Conservation (phyloP, 2,113 vertebrate species). For the Centrocercus urophasianus region DNA sequence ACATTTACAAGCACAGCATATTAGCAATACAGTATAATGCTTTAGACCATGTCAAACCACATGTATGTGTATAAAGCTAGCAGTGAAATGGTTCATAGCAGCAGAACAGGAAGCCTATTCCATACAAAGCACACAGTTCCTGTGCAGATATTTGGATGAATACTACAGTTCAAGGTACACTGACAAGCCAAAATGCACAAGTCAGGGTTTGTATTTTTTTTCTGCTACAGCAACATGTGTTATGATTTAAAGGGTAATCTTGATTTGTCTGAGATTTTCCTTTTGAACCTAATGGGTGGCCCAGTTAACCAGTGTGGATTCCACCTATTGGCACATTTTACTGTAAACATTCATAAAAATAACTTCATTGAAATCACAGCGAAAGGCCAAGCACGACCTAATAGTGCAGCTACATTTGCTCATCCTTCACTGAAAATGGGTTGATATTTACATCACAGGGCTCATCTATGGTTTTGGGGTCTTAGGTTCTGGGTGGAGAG, state of each 20-base stretch:
- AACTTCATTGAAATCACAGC: neutral
- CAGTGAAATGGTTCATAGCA: slow-evolving; percentile 61
- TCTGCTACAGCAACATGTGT: neutral
- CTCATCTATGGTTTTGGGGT: rapidly evolving
- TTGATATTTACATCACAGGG: neutral
- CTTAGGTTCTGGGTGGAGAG: neutral
- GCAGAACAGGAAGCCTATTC: slow-evolving; percentile 46
- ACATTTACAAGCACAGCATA: slow-evolving; percentile 73
- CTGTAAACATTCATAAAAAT: neutral
- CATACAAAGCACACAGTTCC: neutral
- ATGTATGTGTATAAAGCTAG: slow-evolving; percentile 68
- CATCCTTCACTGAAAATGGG: neutral
- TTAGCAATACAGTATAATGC: slow-evolving; percentile 64
- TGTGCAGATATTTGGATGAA: neutral
- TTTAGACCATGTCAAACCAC: slow-evolving; percentile 71
- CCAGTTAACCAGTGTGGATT: neutral
- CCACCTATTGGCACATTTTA: neutral
- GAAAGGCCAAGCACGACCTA: neutral
- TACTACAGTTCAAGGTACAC: neutral
- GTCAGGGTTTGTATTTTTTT: neutral
- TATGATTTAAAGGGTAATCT: neutral
- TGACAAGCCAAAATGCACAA: neutral
- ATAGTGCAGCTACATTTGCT: neutral
- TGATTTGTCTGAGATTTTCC: neutral
- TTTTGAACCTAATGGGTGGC: neutral